Evolutionary conservation across 2,797 vertebrate species (phyloP), one percentile per base, ranked within the genome.

Genomic region (Eurystomus glaucurus): DNA sequence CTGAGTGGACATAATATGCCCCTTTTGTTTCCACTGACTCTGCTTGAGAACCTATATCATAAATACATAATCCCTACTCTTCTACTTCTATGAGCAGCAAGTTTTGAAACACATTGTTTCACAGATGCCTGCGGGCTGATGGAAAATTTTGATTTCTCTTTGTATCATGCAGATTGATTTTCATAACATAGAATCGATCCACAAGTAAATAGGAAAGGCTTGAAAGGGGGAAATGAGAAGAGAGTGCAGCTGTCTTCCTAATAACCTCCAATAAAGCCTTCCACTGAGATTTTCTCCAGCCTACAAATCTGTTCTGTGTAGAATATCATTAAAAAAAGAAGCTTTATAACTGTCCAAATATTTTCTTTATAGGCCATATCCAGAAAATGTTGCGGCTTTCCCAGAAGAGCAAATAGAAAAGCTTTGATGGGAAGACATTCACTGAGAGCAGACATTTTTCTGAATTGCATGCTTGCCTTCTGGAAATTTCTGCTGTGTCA

Each of bases 1-100:
- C n/a, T 31, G 13, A 35, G 9, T 8, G 6, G 5, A 4, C 11
- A 50, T 14, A 19, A 31, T 1, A 7, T 35, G 35, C 1, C 0
- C 3, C 5, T 1, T 31, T 43, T 26, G 5, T 10, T 80, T 74
- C 41, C 14, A 12, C 31, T 62, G 10, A 9, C 29, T 54, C 51
- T 85, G 7, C 18, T 35, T 72, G 58, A 86, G 39, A 61, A 16
- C 12, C 7, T 78, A 9, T 5, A 1, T 48, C n/a, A 68, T 14
- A 66, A 91, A 65, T 22, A 14, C 1, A 1, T n/a, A 62, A 54
- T 26, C 14, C 3, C 2, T 5, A 26, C 14, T 58, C 35, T 62
- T 70, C n/a, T n/a, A 22, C 1, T 65, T 16, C 51, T 45, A 33
- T 57, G 41, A 62, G 41, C 19, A 82, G 17, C 4, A 55, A 31